Base-by-base conservation (phyloP, 64 coral and sea anemone genomes). In the Anthopleura sola region DNA sequence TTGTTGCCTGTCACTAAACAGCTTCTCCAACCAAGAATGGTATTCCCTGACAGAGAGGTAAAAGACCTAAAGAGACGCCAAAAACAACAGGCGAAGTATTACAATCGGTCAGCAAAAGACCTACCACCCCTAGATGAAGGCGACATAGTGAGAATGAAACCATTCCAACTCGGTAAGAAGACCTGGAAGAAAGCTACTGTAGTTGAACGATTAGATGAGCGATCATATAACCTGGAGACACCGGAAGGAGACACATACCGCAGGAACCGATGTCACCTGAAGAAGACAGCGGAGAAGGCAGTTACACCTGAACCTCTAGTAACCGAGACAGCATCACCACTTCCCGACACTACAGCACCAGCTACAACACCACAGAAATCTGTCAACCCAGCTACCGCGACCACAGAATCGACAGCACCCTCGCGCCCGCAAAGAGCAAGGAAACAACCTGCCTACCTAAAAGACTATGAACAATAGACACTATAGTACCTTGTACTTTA, bases 21-120 rank as follows among this genome's bases (percentile, higher is more conserved):
- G 50, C 29, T 87, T 13, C 20, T 79, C 2, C 3, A 49, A 21
- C 84, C 84, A 1, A 66, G 39, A n/a, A 26, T 58, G 1, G n/a
- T 38, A 20, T 38, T 39, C 11, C 83, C 36, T 40, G 58, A 44
- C 13, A 24, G 4, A 23, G 83, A 68, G 9, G 48, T 37, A 0
- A 85, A 46, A 36, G n/a, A 87, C 3, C 26, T 78, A 29, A 50
- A 77, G 36, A 26, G 55, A 24, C 16, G 74, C 16, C 85, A 87
- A 20, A 44, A 20, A 55, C 49, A 20, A 23, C 85, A 87, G 49
- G 47, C 69, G n/a, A 55, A 87, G 17, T 87, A 87, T 26, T 87
- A 55, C 49, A 78, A 78, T 49, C 19, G 50, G 6, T 7, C 46
- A 36, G 74, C 71, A 11, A 53, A 58, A 69, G 74, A 87, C 24